A percentile compares a stretch with the other conserved stretches of the same genome.
These are phyloP conservation scores for Orycteropus afer DNA, from an alignment of 2,113 vertebrate genomes.

Conservation along the genomic window DNA sequence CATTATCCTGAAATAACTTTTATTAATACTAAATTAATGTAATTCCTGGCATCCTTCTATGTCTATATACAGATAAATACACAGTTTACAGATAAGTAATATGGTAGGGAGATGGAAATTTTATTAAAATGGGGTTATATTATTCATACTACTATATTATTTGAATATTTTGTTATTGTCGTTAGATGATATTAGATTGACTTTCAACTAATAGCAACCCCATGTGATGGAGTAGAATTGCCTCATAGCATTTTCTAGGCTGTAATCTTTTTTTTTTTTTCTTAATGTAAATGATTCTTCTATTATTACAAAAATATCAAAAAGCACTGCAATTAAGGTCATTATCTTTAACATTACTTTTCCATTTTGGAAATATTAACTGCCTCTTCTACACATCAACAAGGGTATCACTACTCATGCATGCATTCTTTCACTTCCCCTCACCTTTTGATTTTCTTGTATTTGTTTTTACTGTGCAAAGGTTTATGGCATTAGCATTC, in stretches of 20 bases:
- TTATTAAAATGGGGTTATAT: neutral
- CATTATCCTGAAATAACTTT: neutral
- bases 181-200: too few species aligned
- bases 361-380: neutral
- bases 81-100: neutral
- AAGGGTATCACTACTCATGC: neutral
- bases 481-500: neutral
- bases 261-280: too few species aligned
- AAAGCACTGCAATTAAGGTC: neutral
- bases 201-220: neutral
- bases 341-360: neutral
- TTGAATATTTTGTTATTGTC: neutral
- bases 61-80: neutral
- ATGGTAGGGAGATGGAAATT: neutral
- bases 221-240: too few species aligned
- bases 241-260: too few species aligned
- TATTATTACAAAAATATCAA: neutral
- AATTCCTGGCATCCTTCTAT: neutral
- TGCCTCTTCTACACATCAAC: neutral
- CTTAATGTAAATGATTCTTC: too few species aligned
- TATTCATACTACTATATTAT: neutral
- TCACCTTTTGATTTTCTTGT: neutral
- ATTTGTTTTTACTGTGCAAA: neutral
- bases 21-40: neutral
- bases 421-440: neutral